phyloP scores from a whole-genome alignment of 2,797 vertebrate species.

The Manis javanica region DNA sequence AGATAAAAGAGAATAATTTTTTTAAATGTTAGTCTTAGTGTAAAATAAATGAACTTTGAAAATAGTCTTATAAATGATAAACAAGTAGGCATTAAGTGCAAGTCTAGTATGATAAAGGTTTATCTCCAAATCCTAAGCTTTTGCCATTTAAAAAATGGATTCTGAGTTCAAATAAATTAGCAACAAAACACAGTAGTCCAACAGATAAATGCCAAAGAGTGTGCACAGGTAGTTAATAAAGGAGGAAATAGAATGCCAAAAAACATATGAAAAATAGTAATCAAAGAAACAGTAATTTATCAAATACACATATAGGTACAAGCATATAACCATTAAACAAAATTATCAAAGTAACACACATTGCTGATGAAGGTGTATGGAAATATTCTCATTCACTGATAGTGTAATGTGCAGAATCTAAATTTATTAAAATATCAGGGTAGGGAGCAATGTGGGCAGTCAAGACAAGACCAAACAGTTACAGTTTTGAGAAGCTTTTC shows the following conservation, averaged over 20 bases:
- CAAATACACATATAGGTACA: neutral
- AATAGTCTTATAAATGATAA: neutral
- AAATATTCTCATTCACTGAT: neutral
- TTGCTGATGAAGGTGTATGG: neutral
- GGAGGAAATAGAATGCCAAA: neutral
- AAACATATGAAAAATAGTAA: neutral
- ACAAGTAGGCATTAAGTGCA: neutral
- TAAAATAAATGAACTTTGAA: neutral
- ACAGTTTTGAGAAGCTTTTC: neutral
- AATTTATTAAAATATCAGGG: neutral
- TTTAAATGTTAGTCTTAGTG: neutral
- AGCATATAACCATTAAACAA: neutral
- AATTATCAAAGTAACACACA: neutral
- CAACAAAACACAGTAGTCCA: neutral
- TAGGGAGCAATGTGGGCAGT: neutral
- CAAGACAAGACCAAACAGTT: neutral
- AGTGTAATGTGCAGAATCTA: neutral
- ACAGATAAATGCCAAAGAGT: neutral
- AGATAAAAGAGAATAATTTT: neutral
- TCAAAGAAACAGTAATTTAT: neutral
- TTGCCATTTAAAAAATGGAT: neutral
- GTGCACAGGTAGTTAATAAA: neutral
- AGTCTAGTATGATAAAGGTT: neutral
- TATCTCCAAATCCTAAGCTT: constrained; percentile 28
- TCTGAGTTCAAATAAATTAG: constrained; percentile 11